Evolutionary conservation across 2,797 vertebrate genomes (phyloP).

Genomic region (Pyrocephalus nanus): DNA sequence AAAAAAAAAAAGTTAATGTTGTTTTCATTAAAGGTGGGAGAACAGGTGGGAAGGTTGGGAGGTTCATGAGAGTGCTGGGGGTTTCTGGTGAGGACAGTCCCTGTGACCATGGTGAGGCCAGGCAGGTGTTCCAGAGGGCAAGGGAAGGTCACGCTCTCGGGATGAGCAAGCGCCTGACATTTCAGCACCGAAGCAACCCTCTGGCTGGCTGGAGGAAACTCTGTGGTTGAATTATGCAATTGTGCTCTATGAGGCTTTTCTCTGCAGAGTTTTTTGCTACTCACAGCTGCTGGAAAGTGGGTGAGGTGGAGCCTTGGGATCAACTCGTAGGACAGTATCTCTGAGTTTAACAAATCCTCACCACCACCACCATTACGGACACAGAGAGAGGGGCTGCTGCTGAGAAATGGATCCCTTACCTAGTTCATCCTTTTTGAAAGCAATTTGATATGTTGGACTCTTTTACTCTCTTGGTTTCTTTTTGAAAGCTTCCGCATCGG

Average conservation of each 20-base stretch:
- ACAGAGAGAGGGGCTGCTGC: not conserved
- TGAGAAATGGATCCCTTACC: not conserved
- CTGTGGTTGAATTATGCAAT: slow-evolving; percentile 52
- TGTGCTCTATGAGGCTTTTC: slow-evolving; percentile 11
- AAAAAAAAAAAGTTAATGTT: not conserved
- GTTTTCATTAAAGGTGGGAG: not conserved
- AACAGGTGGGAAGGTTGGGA: not conserved
- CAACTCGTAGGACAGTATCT: not conserved
- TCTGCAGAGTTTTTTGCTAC: slow-evolving; percentile 28
- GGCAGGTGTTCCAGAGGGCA: not conserved
- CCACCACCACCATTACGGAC: fast-evolving
- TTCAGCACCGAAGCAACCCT: fast-evolving
- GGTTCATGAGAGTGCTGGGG: not conserved
- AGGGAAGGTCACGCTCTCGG: not conserved
- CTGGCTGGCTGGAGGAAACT: slow-evolving; percentile 11
- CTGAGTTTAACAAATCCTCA: not conserved
- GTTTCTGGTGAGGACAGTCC: not conserved
- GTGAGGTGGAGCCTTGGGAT: slow-evolving; percentile 25
- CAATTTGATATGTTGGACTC: slow-evolving; percentile 5
- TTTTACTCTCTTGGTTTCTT: not conserved
- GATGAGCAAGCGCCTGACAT: slow-evolving; percentile 3
- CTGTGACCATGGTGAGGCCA: fast-evolving
- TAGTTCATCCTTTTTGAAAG: slow-evolving; percentile 12
- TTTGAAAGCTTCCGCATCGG: not conserved
- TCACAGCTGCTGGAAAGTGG: not conserved